A percentile compares a stretch with the other conserved stretches of the same genome.
Conservation (phyloP, 2,888 invertebrate species). For the Beris chalybata region DNA sequence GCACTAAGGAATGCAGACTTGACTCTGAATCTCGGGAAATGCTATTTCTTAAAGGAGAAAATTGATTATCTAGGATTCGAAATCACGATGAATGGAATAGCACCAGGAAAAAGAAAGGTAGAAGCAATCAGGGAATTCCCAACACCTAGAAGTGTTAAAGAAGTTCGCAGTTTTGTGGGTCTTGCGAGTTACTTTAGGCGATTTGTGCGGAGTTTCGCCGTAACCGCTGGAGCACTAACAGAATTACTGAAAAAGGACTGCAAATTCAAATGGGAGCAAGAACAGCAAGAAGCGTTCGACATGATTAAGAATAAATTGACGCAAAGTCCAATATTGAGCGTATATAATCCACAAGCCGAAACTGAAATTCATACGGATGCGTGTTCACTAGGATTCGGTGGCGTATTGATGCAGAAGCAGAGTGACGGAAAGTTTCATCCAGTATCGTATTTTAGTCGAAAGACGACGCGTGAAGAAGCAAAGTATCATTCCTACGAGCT, state of each 20-base stretch:
- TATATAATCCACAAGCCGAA: constrained; percentile 24
- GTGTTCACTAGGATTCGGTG: constrained; percentile 11
- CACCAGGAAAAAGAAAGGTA: constrained; percentile 7
- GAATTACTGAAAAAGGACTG: constrained; percentile 21
- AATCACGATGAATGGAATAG: constrained; percentile 12
- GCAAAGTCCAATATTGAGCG: constrained; percentile 21
- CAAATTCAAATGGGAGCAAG: background rate
- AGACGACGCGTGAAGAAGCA: constrained; percentile 23
- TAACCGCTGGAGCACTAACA: constrained; percentile 30
- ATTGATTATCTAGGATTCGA: constrained; percentile 36
- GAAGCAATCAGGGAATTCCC: constrained; percentile 14
- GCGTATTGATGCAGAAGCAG: constrained; percentile 6
- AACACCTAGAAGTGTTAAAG: background rate
- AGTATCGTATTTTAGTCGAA: constrained; percentile 21
- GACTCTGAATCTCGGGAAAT: constrained; percentile 22
- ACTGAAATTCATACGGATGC: constrained; percentile 29
- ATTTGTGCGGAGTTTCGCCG: constrained; percentile 37
- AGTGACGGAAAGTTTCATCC: constrained; percentile 12
- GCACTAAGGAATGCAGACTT: constrained; percentile 12
- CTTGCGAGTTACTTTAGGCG: constrained; percentile 16
- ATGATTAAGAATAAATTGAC: too few relatives aligned
- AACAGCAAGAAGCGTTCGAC: background rate
- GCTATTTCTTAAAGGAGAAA: constrained; percentile 2
- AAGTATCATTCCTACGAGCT: constrained; percentile 30
- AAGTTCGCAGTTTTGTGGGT: constrained; percentile 18